Conservation (phyloP, 2,797 vertebrate genomes). For the Phataginus tetradactyla region DNA sequence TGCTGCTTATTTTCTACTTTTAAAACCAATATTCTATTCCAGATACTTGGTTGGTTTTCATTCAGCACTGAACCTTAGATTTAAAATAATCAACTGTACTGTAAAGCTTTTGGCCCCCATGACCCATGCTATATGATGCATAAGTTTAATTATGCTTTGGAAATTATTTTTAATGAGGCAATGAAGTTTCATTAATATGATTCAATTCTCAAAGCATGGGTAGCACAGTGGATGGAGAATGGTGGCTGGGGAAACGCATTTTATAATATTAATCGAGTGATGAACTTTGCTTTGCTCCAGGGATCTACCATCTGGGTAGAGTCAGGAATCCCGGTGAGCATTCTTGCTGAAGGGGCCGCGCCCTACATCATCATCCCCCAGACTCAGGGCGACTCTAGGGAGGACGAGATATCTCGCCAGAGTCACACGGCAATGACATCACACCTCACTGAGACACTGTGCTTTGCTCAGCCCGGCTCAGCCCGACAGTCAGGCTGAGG, state of each 20-base stretch:
- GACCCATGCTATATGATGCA: neutral
- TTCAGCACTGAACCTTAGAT: neutral
- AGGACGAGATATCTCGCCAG: neutral
- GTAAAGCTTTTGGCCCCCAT: neutral
- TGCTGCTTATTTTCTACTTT: neutral
- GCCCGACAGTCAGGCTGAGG: neutral
- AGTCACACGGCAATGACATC: neutral
- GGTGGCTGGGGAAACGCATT: neutral
- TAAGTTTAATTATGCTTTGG: constrained; percentile 31
- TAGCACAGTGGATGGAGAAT: neutral
- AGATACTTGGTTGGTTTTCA: constrained; percentile 30
- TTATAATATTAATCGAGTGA: neutral
- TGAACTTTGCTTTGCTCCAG: neutral
- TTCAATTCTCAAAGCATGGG: constrained; percentile 35
- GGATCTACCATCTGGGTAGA: neutral
- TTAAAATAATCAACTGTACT: neutral
- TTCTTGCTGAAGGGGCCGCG: neutral
- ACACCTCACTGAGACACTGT: neutral
- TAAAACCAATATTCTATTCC: neutral
- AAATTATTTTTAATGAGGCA: constrained; percentile 47
- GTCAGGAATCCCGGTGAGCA: neutral
- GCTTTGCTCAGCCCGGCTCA: neutral
- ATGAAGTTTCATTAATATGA: constrained; percentile 44
- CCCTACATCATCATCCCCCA: neutral
- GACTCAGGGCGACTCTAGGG: neutral